A percentile compares a stretch with the other conserved stretches of the same genome.
Evolutionary conservation across 2,888 invertebrate species (phyloP).

Genomic region (Eilema caniola): DNA sequence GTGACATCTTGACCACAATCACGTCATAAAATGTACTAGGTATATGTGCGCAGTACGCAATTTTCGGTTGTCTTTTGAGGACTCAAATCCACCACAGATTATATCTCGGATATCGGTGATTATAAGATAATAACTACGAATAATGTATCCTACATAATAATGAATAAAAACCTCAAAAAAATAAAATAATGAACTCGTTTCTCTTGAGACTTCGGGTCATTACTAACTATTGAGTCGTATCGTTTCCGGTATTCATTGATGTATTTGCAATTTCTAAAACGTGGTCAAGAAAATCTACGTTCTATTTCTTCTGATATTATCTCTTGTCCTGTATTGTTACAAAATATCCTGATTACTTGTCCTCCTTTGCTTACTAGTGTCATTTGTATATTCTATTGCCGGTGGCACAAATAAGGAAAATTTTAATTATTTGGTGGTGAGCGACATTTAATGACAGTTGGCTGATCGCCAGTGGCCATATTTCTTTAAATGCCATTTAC

Average conservation of each 20-base stretch:
- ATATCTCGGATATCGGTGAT: too few relatives aligned
- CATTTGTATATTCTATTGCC: background rate
- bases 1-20: too few relatives aligned
- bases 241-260: background rate
- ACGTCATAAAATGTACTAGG: too few relatives aligned
- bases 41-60: too few relatives aligned
- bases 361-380: background rate
- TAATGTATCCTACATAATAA: too few relatives aligned
- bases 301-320: background rate
- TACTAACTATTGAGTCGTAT: too few relatives aligned
- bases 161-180: too few relatives aligned
- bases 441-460: background rate
- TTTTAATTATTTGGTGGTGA: background rate
- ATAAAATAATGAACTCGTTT: too few relatives aligned
- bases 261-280: background rate
- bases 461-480: background rate
- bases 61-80: too few relatives aligned
- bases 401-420: background rate
- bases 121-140: too few relatives aligned
- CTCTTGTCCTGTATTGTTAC: background rate
- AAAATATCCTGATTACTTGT: background rate
- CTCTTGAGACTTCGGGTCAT: too few relatives aligned
- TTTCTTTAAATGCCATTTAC: background rate
- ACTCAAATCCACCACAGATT: too few relatives aligned
- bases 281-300: background rate